Conservation (phyloP, 1,140 invertebrate species). For the Littorina saxatilis region DNA sequence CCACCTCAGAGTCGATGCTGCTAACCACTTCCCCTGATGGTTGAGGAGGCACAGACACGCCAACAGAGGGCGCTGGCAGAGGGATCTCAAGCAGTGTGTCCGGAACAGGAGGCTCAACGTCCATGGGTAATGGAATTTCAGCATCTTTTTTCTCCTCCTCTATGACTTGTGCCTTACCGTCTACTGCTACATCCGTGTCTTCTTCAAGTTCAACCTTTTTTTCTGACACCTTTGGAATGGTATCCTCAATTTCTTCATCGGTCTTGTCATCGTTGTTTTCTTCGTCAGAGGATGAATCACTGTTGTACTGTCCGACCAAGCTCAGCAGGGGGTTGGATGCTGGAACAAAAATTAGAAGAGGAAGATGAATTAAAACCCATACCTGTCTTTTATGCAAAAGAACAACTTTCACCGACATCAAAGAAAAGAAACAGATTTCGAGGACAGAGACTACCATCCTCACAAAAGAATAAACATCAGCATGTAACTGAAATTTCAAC, state of each 20-base stretch:
- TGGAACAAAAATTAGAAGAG: not conserved
- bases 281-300: constrained; percentile 8
- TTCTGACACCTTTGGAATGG: too few species aligned
- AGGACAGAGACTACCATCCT: too few species aligned
- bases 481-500: too few species aligned
- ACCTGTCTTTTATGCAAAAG: too few species aligned
- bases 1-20: constrained; percentile 25
- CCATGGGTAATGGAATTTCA: not conserved
- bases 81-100: not conserved
- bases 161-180: not conserved
- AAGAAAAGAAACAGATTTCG: too few species aligned
- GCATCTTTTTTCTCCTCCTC: not conserved
- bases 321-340: constrained; percentile 29
- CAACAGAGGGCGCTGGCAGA: not conserved
- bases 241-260: not conserved
- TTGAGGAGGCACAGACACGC: not conserved
- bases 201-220: too few species aligned
- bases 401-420: too few species aligned
- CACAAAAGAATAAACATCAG: too few species aligned
- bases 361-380: not conserved
- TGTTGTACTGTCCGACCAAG: constrained; percentile 25
- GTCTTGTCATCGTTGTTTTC: constrained; percentile 1
- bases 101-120: not conserved
- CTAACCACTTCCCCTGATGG: not conserved
- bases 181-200: too few species aligned